These are phyloP conservation scores for Drosophila sordidula DNA, from an alignment of 2,888 invertebrate species.

Conservation along the genomic window DNA sequence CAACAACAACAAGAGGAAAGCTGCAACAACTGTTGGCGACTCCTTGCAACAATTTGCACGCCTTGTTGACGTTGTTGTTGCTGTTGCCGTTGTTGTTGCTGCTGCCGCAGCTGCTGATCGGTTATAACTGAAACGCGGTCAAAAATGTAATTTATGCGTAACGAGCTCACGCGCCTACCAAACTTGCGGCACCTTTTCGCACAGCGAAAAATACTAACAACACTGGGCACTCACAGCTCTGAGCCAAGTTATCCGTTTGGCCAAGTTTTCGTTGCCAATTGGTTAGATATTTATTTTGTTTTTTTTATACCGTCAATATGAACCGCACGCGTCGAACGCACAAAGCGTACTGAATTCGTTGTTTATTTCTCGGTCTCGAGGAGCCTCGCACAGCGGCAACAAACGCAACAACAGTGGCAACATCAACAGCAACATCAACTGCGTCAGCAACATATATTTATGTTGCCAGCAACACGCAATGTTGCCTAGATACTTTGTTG, in stretches of 20 bases:
- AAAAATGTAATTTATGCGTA: conserved; percentile 77
- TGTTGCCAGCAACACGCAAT: conserved; percentile 62
- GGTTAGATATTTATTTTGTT: conserved; percentile 7
- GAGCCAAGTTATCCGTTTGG: conserved; percentile 55
- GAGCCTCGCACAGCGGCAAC: conserved; percentile 56
- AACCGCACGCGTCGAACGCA: conserved; percentile 83
- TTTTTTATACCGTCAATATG: conserved; percentile 58
- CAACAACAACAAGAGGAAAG: conserved; percentile 60
- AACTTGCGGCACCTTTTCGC: conserved; percentile 67
- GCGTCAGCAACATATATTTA: conserved; percentile 23
- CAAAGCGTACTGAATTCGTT: conserved; percentile 81
- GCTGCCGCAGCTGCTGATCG: conserved; percentile 49
- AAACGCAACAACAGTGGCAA: conserved; percentile 23
- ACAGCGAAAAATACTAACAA: conserved; percentile 18
- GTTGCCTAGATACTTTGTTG: conserved; percentile 42
- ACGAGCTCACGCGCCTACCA: conserved; percentile 80
- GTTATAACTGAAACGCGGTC: conserved; percentile 72
- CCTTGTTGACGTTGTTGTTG: conserved; percentile 29
- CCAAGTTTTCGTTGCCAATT: conserved; percentile 22
- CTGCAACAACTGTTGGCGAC: conserved; percentile 60
- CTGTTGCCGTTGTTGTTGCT: conserved; percentile 2
- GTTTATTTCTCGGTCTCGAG: conserved; percentile 43
- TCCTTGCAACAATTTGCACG: conserved; percentile 74
- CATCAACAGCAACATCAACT: conserved; percentile 24
- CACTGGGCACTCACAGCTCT: conserved; percentile 20